phyloP scores from a whole-genome alignment of 2,113 vertebrate genomes.

The Eira barbara region DNA sequence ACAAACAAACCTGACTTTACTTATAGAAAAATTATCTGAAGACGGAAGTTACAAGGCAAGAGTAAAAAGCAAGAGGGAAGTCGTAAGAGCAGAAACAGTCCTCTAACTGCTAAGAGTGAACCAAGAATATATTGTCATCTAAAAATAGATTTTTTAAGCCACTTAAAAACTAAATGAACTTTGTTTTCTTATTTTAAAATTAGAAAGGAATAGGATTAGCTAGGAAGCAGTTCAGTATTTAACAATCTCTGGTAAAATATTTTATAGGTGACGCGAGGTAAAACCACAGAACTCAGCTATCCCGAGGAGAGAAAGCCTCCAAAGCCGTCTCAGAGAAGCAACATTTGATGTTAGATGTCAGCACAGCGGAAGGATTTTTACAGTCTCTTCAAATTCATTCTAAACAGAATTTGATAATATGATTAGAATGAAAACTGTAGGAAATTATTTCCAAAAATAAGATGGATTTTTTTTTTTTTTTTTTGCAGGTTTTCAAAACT shows the following conservation, averaged over 20 bases:
- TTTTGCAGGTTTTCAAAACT: background rate
- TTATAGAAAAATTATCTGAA: background rate
- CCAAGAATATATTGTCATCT: background rate
- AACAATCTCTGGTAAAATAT: background rate
- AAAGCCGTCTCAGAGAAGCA: background rate
- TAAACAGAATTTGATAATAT: background rate
- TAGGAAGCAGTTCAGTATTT: background rate
- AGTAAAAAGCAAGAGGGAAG: background rate
- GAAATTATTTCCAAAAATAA: background rate
- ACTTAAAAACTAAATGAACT: background rate
- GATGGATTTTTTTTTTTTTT: background rate
- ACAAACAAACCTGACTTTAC: background rate
- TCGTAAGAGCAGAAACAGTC: background rate
- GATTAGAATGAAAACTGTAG: background rate
- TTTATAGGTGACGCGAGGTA: background rate
- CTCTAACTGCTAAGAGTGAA: background rate
- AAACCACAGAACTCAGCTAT: background rate
- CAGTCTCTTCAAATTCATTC: background rate
- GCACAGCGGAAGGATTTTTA: background rate
- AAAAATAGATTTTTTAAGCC: background rate
- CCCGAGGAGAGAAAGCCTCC: background rate
- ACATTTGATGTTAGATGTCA: background rate
- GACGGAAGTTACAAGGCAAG: background rate
- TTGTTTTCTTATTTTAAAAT: background rate
- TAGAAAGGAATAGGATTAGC: background rate